Base-by-base conservation (phyloP, 2,113 vertebrate genomes). In the Heptranchias perlo region DNA sequence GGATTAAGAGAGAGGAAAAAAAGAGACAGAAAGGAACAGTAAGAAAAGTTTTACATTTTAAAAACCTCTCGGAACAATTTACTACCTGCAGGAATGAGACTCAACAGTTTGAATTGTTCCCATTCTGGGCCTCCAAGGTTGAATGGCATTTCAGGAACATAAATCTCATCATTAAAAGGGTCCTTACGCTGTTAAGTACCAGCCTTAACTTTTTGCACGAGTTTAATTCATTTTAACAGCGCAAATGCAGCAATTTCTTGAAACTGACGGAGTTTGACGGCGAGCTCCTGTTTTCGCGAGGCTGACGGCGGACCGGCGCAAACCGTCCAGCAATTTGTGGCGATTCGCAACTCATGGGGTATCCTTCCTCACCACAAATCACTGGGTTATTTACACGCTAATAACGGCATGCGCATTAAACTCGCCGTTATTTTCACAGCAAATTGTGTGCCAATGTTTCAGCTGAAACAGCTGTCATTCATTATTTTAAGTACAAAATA, bases 241-340 rank as follows among this genome's bases (percentile, higher is more conserved):
- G 89, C 89, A 93, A 93, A 62, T 62, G 89, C 89, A 93, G 89
- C 89, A 93, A 93, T 62, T 62, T 23, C n/a, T 93, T n/a, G 58
- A 62, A 62, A 35, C n/a, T 3, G 14, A 61, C 1, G 11, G 52
- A 61, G 18, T 44, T 82, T 61, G 54, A 93, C 10, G 16, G 58
- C 58, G 1, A 39, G n/a, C 39, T n/a, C 14, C n/a, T 2, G 47
- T 87, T 87, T n/a, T 92, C 16, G 54, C 89, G 58, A 92, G 54
- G 54, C 78, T 82, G 44, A 82, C 78, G 44, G 39, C 21, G 35
- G 58, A 64, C 6, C 58, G n/a, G 58, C 31, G 58, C 35, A 93
- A 62, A 93, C 23, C 18, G 18, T 64, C n/a, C 16, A n/a, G 58
- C 89, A 39, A 35, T 35, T 31, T 82, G 16, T 62, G 54, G 89